A percentile compares a stretch with the other conserved stretches of the same genome.
Evolutionary conservation across 2,113 vertebrate species (phyloP).

Genomic region (Sciurus niger): DNA sequence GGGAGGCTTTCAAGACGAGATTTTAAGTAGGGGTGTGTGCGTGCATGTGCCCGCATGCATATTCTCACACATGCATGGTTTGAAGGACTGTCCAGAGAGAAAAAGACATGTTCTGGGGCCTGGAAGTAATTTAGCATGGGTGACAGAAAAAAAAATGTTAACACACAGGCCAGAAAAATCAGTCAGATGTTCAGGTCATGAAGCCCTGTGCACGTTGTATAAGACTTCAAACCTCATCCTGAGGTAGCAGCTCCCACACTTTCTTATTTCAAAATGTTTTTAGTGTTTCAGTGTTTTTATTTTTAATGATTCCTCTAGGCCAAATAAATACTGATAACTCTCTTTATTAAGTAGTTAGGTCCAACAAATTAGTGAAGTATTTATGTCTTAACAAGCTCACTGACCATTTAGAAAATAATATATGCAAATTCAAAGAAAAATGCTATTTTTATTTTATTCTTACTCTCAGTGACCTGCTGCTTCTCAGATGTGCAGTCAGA

Average conservation of each 20-base stretch:
- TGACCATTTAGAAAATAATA: conserved; percentile 16
- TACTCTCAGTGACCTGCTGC: background rate
- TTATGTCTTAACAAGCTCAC: conserved; percentile 34
- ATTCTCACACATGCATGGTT: background rate
- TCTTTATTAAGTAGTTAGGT: conserved; percentile 51
- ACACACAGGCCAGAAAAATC: background rate
- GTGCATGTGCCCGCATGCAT: background rate
- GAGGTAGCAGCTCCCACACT: background rate
- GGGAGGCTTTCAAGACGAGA: background rate
- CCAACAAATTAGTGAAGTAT: conserved; percentile 51
- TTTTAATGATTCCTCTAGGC: background rate
- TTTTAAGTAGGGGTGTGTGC: background rate
- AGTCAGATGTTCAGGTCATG: too few species aligned
- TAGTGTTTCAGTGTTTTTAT: conserved; percentile 1
- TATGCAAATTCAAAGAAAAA: conserved; percentile 4
- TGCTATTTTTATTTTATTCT: background rate
- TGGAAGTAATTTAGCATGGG: background rate
- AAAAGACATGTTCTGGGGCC: background rate
- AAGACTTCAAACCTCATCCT: background rate
- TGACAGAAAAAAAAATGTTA: background rate
- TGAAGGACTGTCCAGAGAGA: background rate
- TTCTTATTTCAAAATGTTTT: conserved; percentile 20
- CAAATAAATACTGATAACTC: conserved; percentile 55
- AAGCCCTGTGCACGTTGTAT: background rate
- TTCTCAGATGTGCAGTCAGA: background rate